Evolutionary conservation across 2,888 invertebrate species (phyloP).

Genomic region (Dromius quadrimaculatus): DNA sequence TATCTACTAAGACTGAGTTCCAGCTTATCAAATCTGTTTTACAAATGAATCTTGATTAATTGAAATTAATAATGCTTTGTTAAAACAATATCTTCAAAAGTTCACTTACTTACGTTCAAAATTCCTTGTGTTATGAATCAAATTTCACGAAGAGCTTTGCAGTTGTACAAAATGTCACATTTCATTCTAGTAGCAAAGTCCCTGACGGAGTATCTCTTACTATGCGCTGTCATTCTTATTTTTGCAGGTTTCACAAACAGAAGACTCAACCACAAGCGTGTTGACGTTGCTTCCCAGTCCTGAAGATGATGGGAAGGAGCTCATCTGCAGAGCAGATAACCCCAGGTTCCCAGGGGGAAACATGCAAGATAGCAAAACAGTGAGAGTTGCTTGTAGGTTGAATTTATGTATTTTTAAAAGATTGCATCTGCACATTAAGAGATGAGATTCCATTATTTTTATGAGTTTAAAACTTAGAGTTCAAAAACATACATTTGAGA

Average conservation of each 20-base stretch:
- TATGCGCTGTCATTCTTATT: conserved; percentile 39
- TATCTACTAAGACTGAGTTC: no score
- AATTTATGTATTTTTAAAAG: no score
- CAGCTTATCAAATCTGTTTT: no score
- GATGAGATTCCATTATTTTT: background rate
- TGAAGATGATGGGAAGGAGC: conserved; percentile 84
- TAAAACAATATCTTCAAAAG: no score
- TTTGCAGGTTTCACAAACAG: conserved; percentile 72
- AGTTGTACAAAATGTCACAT: conserved; percentile 52
- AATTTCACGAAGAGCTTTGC: conserved; percentile 57
- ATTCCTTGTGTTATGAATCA: no score
- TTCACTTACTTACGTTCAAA: no score
- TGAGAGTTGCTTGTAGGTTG: conserved; percentile 88
- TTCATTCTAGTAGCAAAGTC: background rate
- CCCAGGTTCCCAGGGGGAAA: conserved; percentile 87
- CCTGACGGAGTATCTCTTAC: conserved; percentile 8
- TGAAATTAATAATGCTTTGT: no score
- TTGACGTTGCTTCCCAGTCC: conserved; percentile 80
- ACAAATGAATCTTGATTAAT: no score
- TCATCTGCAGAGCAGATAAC: conserved; percentile 88
- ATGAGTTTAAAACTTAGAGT: background rate
- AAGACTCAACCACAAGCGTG: conserved; percentile 79
- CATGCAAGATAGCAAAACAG: conserved; percentile 80
- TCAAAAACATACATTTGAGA: no score
- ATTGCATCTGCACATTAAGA: background rate